Base-by-base conservation (phyloP, 2,797 vertebrate genomes). In the Sebastolobus alascanus region DNA sequence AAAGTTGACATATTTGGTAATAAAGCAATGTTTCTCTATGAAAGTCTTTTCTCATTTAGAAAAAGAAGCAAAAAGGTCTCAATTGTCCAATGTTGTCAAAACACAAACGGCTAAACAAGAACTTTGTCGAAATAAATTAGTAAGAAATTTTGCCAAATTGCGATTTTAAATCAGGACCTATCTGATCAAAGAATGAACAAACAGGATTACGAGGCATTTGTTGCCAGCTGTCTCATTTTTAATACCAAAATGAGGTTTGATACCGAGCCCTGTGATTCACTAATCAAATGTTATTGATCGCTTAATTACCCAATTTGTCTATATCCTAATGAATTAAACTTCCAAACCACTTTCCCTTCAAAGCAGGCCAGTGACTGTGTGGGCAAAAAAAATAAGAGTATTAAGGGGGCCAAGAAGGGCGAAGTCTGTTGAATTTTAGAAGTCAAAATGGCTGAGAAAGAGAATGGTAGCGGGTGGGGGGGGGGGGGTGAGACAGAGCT, bases 401-500 rank as follows among this genome's bases (percentile, higher is more conserved):
- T 18, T 46, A n/a, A 33, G 46, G 58, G 29, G 33, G 20, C 68
- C 77, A 79, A 84, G 69, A 90, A 81, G 73, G 70, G 66, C 0
- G 10, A 84, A 82, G 79, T 82, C 82, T 72, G 82, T 38, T 14
- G 63, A 83, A 87, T 89, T 81, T 88, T 80, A 80, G 75, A 67
- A 25, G 74, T 71, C 73, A 52, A 90, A 92, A 90, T 88, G 85
- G 55, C 60, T 85, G 89, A 84, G 89, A 93, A 94, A 92, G 79
- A 90, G 61, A 93, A 86, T 33, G 29, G 78, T 3, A n/a, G n/a
- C n/a, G n/a, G n/a, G n/a, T n/a, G n/a, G n/a, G n/a, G 37, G 43
- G n/a, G 6, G 86, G 68, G 73, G 73, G 73, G 52, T 25, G 25
- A 4, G 63, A 6, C 76, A 20, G 59, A 6, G 85, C 93, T 96